These are phyloP conservation scores for Trichopria drosophilae DNA, from an alignment of 2,888 invertebrate species.

Conservation along the genomic window DNA sequence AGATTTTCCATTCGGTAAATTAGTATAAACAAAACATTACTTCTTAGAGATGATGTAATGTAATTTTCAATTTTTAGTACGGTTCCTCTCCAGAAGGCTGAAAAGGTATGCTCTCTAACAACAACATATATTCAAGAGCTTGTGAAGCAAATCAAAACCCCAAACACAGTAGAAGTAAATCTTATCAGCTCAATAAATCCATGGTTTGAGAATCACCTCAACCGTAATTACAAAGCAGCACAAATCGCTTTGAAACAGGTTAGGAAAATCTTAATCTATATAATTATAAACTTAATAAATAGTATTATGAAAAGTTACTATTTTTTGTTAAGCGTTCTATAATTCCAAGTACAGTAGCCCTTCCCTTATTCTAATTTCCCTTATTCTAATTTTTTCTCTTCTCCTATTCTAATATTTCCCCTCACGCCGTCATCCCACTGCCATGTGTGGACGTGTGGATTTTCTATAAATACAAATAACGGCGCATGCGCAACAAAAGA, in stretches of 20 bases:
- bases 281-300: conserved; percentile 2
- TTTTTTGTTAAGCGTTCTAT: background rate
- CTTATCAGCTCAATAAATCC: conserved; percentile 42
- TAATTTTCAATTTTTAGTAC: too few species aligned
- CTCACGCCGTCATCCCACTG: too few species aligned
- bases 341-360: too few species aligned
- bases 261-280: conserved; percentile 5
- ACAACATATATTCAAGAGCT: conserved; percentile 30
- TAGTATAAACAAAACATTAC: conserved; percentile 1
- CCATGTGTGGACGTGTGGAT: too few species aligned
- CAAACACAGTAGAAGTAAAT: conserved; percentile 35
- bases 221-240: conserved; percentile 57
- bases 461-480: too few species aligned
- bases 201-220: conserved; percentile 56
- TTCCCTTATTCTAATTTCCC: too few species aligned
- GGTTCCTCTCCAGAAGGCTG: conserved; percentile 36
- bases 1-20: conserved; percentile 42
- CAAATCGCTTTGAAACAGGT: conserved; percentile 58
- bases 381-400: too few species aligned
- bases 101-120: conserved; percentile 27
- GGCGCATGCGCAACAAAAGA: too few species aligned
- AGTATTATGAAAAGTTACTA: background rate
- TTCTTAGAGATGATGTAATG: background rate
- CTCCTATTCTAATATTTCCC: too few species aligned
- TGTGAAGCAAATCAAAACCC: conserved; percentile 29